Base-by-base conservation (phyloP, 2,113 vertebrate genomes). In the Triplophysa rosa region DNA sequence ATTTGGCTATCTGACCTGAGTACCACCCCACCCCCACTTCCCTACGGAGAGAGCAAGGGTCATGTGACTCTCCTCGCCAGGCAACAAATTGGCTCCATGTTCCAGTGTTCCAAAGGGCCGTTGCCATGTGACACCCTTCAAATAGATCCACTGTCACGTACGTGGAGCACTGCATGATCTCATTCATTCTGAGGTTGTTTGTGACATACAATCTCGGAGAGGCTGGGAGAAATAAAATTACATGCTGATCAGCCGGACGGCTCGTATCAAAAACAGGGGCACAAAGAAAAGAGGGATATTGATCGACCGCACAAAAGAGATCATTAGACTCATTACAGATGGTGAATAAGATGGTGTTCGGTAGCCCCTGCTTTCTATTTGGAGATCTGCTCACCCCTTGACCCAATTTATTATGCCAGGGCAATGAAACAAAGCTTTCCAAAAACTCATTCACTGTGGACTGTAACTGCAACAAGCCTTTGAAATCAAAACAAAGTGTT, bases 281-380 rank as follows among this genome's bases (percentile, higher is more conserved):
- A 65, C 23, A 45, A 12, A 45, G 45, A 73, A 72, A 67, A 49
- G 63, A 56, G 16, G 4, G 24, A 16, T 58, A 84, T 78, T 29
- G 74, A 77, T 87, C 24, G 78, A 80, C 82, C 68, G 72, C 16
- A 80, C 73, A 33, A 82, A 23, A 10, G 76, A 87, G 88, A 89
- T 91, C 84, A 91, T 90, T 87, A 88, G 83, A 84, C 79, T 90
- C 88, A 90, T 90, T 91, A 89, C 81, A 42, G 80, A 75, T 89
- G 88, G 90, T 90, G 87, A 91, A 88, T 91, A 88, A 89, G 13
- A 56, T 2, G 84, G 87, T 87, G 88, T 81, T 88, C 58, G 83
- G 77, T 84, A 78, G 84, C 84, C 87, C 71, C 56, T 17, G 70
- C 63, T 82, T 80, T 75, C 75, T 49, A 80, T 74, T 72, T 67